Evolutionary conservation across 2,888 invertebrate species (phyloP).

Genomic region (Elgonia sp.): DNA sequence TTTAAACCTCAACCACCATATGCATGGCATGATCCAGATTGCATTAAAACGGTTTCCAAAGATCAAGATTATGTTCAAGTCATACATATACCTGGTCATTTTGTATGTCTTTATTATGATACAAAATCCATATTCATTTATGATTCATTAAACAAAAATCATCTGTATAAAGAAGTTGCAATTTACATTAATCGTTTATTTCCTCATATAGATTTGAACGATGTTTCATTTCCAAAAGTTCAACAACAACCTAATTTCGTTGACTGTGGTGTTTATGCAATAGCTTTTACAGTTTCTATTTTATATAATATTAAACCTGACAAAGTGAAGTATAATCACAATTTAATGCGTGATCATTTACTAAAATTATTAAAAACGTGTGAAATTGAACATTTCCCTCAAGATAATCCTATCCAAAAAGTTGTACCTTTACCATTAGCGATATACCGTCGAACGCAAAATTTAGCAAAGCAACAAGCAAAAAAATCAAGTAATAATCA

Average conservation of each 20-base stretch:
- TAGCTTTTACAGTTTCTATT: background rate
- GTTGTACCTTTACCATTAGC: conserved; percentile 11
- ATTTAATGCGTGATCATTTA: background rate
- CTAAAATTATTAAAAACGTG: background rate
- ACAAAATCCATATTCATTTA: conserved; percentile 10
- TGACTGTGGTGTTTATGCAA: conserved; percentile 21
- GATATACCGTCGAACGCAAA: background rate
- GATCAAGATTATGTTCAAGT: conserved; percentile 16
- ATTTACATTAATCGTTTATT: background rate
- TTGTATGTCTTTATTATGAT: conserved; percentile 10
- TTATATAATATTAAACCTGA: background rate
- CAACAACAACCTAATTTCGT: conserved; percentile 20
- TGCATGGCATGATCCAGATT: background rate
- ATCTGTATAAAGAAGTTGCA: background rate
- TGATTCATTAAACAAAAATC: conserved; percentile 3
- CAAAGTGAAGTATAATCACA: background rate
- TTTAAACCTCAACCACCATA: background rate
- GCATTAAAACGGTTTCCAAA: background rate
- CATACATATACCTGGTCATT: conserved; percentile 14
- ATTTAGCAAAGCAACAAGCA: background rate
- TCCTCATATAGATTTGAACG: conserved; percentile 15
- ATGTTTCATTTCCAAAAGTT: conserved; percentile 9
- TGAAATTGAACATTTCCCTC: conserved; percentile 41
- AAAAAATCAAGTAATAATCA: background rate
- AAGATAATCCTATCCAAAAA: background rate